Evolutionary conservation across 2,797 vertebrate genomes (phyloP), one percentile per base, ranked within the genome.

Genomic region (Myotis myotis): DNA sequence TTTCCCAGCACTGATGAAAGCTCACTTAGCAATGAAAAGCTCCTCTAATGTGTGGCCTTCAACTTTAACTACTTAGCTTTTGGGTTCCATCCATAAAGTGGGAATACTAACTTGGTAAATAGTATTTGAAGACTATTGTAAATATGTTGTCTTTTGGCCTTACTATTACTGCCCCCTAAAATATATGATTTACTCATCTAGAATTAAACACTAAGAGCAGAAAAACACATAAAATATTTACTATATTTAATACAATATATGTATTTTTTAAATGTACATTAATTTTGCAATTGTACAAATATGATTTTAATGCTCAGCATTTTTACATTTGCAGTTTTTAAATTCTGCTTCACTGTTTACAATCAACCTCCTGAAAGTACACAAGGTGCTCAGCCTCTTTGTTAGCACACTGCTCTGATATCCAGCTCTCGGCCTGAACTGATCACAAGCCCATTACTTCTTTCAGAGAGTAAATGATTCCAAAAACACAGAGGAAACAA

Each of bases 391-490:
- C 0, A 12, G 76, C 38, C 81, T 87, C 82, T 82, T 60, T 55
- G 78, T n/a, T 33, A 49, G 76, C 15, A 22, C 2, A 28, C 51
- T 47, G 55, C 66, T 80, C 28, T 66, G 36, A n/a, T 38, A 83
- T 8, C 38, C 6, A 36, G 70, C 85, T 25, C 23, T 72, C 90
- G 41, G 0, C 75, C 74, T 75, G 82, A 23, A 19, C 51, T 25
- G 38, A 83, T 44, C 82, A 86, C 64, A 53, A 57, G 71, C 51
- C 93, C 92, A 49, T 70, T 75, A 55, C 44, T 93, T 72, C 75
- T 80, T 92, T 89, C 82, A 57, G 75, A 79, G 62, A 91, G 51
- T 28, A 80, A 93, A 86, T 88, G 55, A 90, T 86, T 64, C 91
- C 91, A 86, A 81, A 64, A 86, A 86, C 62, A 51, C 4, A 85